Percentiles rank a stretch among this genome's conserved stretches.
phyloP scores from a whole-genome alignment of 2,113 vertebrate species.

The Sinocyclocheilus anshuiensis region DNA sequence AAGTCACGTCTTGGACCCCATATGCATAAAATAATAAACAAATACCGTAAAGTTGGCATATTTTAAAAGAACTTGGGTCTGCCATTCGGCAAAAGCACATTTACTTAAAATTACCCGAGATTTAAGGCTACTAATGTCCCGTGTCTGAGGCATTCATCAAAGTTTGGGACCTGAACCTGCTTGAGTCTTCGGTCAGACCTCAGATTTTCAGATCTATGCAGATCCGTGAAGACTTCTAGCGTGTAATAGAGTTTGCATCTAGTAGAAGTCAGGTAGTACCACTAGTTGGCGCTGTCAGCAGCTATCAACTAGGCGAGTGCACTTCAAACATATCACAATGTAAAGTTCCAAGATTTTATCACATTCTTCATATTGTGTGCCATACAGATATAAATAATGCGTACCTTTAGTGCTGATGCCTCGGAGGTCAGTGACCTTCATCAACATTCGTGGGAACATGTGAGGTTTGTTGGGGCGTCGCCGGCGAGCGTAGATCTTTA shows the following conservation, averaged over 20 bases:
- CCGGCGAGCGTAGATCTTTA: slow-evolving; percentile 88
- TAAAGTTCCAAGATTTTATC: background rate
- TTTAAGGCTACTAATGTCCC: background rate
- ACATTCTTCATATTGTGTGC: background rate
- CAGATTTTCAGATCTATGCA: background rate
- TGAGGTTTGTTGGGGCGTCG: slow-evolving; percentile 89
- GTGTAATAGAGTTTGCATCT: background rate
- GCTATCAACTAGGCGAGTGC: background rate
- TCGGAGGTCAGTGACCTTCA: slow-evolving; percentile 92
- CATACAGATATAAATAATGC: background rate
- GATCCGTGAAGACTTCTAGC: background rate
- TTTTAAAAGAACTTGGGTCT: background rate
- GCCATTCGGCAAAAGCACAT: background rate
- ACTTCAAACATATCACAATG: background rate
- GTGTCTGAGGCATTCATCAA: background rate
- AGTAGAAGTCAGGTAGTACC: background rate
- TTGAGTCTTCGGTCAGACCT: background rate
- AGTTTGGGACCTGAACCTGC: background rate
- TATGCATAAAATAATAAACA: background rate
- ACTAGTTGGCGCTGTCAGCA: too few species aligned
- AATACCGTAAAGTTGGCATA: background rate
- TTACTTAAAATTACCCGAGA: background rate
- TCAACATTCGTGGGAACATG: slow-evolving; percentile 94
- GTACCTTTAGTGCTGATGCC: slow-evolving; percentile 94
- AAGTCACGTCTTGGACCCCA: background rate